A percentile compares a stretch with the other conserved stretches of the same genome.
phyloP scores from a whole-genome alignment of 2,888 invertebrate species.

The Tiliacea citrago region DNA sequence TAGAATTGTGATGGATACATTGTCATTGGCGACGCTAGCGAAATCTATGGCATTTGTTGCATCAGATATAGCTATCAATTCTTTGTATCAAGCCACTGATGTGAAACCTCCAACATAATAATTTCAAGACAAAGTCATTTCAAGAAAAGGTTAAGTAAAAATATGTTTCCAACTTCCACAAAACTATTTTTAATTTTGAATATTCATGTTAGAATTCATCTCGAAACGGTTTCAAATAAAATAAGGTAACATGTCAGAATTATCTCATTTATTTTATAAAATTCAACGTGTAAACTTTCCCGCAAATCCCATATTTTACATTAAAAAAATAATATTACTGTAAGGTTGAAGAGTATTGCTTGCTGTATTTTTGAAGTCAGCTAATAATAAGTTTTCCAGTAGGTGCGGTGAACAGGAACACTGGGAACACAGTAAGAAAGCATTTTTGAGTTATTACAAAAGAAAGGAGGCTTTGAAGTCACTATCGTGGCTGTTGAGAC shows the following conservation, averaged over 20 bases:
- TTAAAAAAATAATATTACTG: not conserved
- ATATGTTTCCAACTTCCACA: not conserved
- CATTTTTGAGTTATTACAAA: not conserved
- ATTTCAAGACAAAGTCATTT: not conserved
- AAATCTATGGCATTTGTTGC: slow-evolving; percentile 89
- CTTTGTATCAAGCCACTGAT: slow-evolving; percentile 87
- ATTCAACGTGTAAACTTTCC: not conserved
- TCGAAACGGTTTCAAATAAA: slow-evolving; percentile 7
- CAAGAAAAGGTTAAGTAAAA: not conserved
- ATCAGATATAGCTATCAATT: slow-evolving; percentile 88
- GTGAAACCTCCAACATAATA: slow-evolving; percentile 82
- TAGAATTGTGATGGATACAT: slow-evolving; percentile 86
- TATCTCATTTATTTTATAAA: slow-evolving; percentile 26
- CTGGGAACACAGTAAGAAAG: slow-evolving; percentile 50
- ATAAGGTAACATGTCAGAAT: slow-evolving; percentile 1
- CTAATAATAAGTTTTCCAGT: slow-evolving; percentile 44
- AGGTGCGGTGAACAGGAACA: slow-evolving; percentile 21
- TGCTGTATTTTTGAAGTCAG: not conserved
- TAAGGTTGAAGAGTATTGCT: not conserved
- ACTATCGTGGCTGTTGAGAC: not conserved
- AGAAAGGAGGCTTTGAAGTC: not conserved
- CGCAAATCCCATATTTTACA: not conserved
- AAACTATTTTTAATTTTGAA: not conserved
- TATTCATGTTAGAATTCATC: not conserved
- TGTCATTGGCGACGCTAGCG: slow-evolving; percentile 85